phyloP scores from a whole-genome alignment of 2,888 invertebrate species.

The Papilio protenor region DNA sequence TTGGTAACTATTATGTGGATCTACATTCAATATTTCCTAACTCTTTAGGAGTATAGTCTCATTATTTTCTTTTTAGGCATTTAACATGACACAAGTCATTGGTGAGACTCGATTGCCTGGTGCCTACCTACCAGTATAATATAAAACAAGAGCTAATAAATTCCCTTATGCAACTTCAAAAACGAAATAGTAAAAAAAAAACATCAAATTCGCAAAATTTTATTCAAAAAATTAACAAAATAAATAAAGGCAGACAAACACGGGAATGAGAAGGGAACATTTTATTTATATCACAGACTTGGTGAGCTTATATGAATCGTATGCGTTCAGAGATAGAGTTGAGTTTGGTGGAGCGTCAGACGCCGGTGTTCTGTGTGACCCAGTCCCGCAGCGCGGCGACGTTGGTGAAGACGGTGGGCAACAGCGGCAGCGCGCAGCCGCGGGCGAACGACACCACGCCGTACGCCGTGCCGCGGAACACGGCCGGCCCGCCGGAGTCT shows the following conservation, averaged over 20 bases:
- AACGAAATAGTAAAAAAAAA: constrained; percentile 44
- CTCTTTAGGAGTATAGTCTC: too few relatives aligned
- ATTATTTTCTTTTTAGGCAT: too few relatives aligned
- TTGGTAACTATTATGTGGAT: too few relatives aligned
- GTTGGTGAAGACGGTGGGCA: constrained; percentile 80
- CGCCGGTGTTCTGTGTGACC: constrained; percentile 75
- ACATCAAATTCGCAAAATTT: constrained; percentile 52
- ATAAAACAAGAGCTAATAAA: not conserved
- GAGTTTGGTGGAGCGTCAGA: constrained; percentile 54
- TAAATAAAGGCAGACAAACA: constrained; percentile 53
- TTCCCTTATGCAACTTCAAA: too few relatives aligned
- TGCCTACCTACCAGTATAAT: too few relatives aligned
- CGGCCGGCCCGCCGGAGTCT: constrained; percentile 80
- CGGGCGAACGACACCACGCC: constrained; percentile 80
- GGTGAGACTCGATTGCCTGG: too few relatives aligned
- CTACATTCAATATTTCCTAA: too few relatives aligned
- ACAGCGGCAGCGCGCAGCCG: constrained; percentile 78
- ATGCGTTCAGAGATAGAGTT: constrained; percentile 40
- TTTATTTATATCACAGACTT: constrained; percentile 63
- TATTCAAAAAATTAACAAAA: constrained; percentile 63
- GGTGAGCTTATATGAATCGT: constrained; percentile 45
- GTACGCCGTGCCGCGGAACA: constrained; percentile 74
- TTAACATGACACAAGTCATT: too few relatives aligned
- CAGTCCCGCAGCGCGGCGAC: constrained; percentile 73
- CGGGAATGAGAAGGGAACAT: constrained; percentile 47